Evolutionary conservation across 2,888 invertebrate species (phyloP).

Genomic region (Himalopsyche anomala): DNA sequence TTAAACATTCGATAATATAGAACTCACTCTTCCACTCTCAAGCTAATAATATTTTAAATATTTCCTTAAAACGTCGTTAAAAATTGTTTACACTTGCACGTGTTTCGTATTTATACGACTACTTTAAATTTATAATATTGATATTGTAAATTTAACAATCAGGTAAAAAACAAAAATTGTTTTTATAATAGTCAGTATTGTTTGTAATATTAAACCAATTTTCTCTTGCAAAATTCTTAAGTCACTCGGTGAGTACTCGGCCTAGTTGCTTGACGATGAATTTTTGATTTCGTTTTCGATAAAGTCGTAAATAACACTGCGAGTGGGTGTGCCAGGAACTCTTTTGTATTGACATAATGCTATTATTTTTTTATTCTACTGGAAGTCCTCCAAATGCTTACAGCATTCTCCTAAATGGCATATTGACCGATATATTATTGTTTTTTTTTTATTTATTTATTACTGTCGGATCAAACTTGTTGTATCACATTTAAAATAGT

Average conservation of each 20-base stretch:
- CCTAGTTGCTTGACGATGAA: background rate
- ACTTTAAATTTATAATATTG: too few relatives aligned
- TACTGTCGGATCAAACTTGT: background rate
- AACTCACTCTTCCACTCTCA: too few relatives aligned
- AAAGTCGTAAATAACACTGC: background rate
- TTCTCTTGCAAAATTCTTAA: too few relatives aligned
- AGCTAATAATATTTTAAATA: too few relatives aligned
- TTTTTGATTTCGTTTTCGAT: constrained; percentile 7
- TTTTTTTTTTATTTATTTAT: background rate
- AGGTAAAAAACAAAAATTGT: too few relatives aligned
- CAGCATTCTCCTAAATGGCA: constrained; percentile 20
- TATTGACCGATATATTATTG: constrained; percentile 20
- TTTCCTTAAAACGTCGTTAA: too few relatives aligned
- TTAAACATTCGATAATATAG: too few relatives aligned
- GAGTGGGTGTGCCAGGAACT: constrained; percentile 30
- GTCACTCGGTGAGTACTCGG: background rate
- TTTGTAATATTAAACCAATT: too few relatives aligned
- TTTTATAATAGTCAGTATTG: too few relatives aligned
- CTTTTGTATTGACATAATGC: constrained; percentile 18
- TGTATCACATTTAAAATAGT: background rate
- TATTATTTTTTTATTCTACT: background rate
- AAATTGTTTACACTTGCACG: too few relatives aligned
- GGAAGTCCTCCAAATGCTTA: constrained; percentile 26
- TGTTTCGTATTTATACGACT: too few relatives aligned
- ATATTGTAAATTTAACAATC: too few relatives aligned